phyloP scores from a whole-genome alignment of 2,888 invertebrate species.

The Athalia circularis region DNA sequence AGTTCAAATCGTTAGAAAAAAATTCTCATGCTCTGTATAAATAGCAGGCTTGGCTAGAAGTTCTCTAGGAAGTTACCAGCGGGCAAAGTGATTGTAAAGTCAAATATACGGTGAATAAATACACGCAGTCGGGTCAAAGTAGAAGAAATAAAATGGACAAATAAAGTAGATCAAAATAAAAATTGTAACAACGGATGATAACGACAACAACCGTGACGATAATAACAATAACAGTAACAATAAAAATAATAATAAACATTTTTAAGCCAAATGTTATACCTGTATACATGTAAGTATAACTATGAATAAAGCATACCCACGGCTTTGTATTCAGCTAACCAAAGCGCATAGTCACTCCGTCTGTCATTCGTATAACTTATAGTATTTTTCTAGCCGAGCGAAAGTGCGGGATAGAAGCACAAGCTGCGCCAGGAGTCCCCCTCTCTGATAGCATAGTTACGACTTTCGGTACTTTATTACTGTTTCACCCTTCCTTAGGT shows the following conservation, averaged over 20 bases:
- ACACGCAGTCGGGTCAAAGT: not conserved
- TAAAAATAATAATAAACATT: conserved; percentile 25
- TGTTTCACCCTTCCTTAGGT: conserved; percentile 7
- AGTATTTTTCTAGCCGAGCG: conserved; percentile 55
- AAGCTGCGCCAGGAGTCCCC: conserved; percentile 30
- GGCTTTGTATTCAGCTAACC: conserved; percentile 45
- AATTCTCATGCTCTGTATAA: not conserved
- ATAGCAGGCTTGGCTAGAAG: not conserved
- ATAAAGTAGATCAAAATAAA: not conserved
- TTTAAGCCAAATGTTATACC: conserved; percentile 1
- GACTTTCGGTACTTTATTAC: conserved; percentile 59
- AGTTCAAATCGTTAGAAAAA: conserved; percentile 14
- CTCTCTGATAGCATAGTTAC: conserved; percentile 39
- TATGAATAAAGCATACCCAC: conserved; percentile 37
- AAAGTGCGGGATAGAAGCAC: conserved; percentile 52
- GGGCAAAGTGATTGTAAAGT: conserved; percentile 34
- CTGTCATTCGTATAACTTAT: conserved; percentile 60
- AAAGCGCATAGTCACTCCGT: conserved; percentile 49
- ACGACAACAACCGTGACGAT: not conserved
- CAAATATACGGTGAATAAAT: conserved; percentile 34
- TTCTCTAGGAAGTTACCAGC: conserved; percentile 19
- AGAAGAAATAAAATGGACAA: not conserved
- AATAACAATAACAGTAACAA: conserved; percentile 21
- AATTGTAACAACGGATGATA: not conserved
- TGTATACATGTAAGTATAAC: not conserved